Conservation (phyloP, 2,888 invertebrate species). For the Agriopis marginaria region DNA sequence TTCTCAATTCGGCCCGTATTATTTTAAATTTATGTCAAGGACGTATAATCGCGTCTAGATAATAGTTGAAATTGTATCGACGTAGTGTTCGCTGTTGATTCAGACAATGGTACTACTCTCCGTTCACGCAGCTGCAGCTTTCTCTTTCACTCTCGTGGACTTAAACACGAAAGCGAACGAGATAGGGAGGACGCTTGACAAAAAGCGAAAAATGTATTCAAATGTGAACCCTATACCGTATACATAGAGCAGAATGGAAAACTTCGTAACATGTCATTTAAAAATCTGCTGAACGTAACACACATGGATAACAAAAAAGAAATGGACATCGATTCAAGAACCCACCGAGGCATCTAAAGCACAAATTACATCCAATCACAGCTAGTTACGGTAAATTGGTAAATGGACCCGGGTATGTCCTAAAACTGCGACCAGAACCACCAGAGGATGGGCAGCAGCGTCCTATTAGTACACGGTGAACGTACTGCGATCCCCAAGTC, state of each 20-base stretch:
- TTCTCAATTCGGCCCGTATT: too few relatives aligned
- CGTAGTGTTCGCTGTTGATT: conserved; percentile 26
- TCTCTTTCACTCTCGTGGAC: conserved; percentile 1
- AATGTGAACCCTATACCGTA: not conserved
- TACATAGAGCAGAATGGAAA: not conserved
- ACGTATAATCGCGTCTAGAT: conserved; percentile 12
- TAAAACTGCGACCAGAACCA: too few relatives aligned
- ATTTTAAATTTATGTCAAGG: conserved; percentile 9
- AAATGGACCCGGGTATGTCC: too few relatives aligned
- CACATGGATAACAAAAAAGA: too few relatives aligned
- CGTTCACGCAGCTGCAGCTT: conserved; percentile 8
- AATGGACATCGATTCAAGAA: too few relatives aligned
- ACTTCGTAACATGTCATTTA: not conserved
- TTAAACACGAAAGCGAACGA: not conserved
- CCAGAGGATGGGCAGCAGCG: too few relatives aligned
- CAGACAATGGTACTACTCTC: conserved; percentile 24
- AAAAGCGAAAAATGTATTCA: not conserved
- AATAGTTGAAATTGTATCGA: conserved; percentile 17
- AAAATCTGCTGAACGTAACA: too few relatives aligned
- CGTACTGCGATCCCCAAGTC: too few relatives aligned
- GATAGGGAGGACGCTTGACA: not conserved
- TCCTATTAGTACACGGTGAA: too few relatives aligned
- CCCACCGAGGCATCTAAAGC: too few relatives aligned
- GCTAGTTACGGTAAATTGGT: too few relatives aligned
- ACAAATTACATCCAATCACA: too few relatives aligned